Evolutionary conservation across 2,797 vertebrate species (phyloP).

Genomic region (Taenioides sp.): DNA sequence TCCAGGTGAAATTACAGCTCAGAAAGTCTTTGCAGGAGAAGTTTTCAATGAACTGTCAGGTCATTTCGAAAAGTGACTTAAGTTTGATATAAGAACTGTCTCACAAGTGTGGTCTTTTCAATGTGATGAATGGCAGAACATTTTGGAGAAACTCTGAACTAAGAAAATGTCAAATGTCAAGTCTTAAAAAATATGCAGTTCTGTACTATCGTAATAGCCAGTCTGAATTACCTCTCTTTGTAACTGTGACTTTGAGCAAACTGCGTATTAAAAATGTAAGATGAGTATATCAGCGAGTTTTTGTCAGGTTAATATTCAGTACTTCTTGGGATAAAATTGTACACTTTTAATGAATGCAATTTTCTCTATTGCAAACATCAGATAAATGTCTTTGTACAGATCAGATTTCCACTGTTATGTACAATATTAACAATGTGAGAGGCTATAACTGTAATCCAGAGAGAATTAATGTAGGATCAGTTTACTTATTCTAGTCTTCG

Average conservation of each 20-base stretch:
- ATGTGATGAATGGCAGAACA: slow-evolving; percentile 1
- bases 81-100: not conserved
- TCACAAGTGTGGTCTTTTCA: not conserved
- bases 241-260: not conserved
- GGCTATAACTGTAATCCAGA: slow-evolving; percentile 7
- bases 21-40: not conserved
- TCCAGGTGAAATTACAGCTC: slow-evolving; percentile 1
- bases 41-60: not conserved
- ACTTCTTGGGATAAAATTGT: not conserved
- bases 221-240: not conserved
- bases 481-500: slow-evolving; percentile 51
- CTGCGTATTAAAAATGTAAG: not conserved
- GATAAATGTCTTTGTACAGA: not conserved
- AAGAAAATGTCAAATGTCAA: not conserved
- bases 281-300: not conserved
- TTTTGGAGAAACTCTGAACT: not conserved
- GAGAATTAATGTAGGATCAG: slow-evolving; percentile 16
- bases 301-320: not conserved
- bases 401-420: not conserved
- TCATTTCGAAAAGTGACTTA: not conserved
- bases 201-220: not conserved
- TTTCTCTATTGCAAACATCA: not conserved
- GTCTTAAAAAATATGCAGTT: not conserved
- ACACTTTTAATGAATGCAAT: not conserved
- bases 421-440: not conserved